phyloP scores from a whole-genome alignment of 2,888 invertebrate genomes.

The Acrobasis repandana region DNA sequence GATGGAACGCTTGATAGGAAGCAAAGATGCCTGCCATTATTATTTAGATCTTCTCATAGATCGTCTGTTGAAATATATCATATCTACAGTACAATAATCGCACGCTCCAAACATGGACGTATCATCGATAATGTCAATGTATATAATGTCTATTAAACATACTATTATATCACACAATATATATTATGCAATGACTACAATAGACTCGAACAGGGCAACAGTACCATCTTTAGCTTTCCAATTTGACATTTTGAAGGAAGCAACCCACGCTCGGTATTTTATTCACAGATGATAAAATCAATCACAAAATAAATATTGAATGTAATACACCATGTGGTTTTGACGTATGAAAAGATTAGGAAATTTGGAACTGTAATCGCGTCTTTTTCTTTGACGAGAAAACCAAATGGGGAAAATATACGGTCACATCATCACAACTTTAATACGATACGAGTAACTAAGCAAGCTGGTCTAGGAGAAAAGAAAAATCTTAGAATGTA shows the following conservation, averaged over 20 bases:
- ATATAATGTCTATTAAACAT: conserved; percentile 16
- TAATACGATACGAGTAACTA: too few relatives aligned
- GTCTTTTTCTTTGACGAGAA: too few relatives aligned
- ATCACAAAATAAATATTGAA: not conserved
- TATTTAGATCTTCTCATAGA: not conserved
- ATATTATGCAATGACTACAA: conserved; percentile 21
- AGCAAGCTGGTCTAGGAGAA: too few relatives aligned
- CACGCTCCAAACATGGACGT: conserved; percentile 2
- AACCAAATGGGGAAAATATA: too few relatives aligned
- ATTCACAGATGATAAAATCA: not conserved
- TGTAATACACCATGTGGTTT: not conserved
- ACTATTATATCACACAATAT: conserved; percentile 23
- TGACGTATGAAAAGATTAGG: too few relatives aligned
- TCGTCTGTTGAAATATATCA: not conserved
- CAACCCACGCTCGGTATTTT: conserved; percentile 30
- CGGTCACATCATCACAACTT: too few relatives aligned
- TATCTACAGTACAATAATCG: not conserved
- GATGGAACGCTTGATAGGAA: too few relatives aligned
- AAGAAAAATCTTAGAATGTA: too few relatives aligned
- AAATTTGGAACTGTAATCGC: too few relatives aligned
- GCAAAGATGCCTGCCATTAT: not conserved
- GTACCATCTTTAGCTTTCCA: conserved; percentile 41
- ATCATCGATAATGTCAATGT: conserved; percentile 12
- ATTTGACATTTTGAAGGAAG: conserved; percentile 47
- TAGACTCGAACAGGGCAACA: conserved; percentile 2